Percentiles rank a stretch among this genome's conserved stretches.
phyloP scores from a whole-genome alignment of 2,113 vertebrate species.

The Ibidorhyncha struthersii region DNA sequence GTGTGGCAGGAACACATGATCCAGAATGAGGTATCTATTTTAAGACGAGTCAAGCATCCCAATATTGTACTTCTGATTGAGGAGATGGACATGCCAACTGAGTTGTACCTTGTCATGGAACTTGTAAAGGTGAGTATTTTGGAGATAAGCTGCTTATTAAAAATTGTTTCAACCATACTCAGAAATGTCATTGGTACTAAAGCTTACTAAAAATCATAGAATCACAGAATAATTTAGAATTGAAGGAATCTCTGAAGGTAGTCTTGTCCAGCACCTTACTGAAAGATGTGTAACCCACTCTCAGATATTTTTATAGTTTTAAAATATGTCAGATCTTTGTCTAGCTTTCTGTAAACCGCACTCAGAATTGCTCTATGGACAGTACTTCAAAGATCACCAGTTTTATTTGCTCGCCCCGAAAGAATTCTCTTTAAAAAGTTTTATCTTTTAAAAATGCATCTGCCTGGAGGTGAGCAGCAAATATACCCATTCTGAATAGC shows the following conservation, averaged over 20 bases:
- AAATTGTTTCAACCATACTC: not conserved
- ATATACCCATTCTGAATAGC: not conserved
- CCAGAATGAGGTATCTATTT: slow-evolving; percentile 96
- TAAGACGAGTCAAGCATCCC: slow-evolving; percentile 95
- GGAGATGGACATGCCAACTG: slow-evolving; percentile 93
- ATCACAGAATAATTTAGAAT: not conserved
- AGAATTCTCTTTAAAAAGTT: not conserved
- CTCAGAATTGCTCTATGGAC: not conserved
- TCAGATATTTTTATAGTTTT: not conserved
- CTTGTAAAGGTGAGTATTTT: slow-evolving; percentile 89
- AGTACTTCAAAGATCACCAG: not conserved
- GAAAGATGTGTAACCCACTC: not conserved
- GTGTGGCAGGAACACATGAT: slow-evolving; percentile 94
- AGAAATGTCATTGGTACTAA: not conserved
- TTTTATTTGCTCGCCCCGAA: not conserved
- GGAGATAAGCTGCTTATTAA: not conserved
- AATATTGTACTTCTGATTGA: slow-evolving; percentile 97
- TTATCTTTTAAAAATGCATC: not conserved
- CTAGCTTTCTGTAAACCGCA: not conserved
- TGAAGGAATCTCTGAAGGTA: not conserved
- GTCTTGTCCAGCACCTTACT: not conserved
- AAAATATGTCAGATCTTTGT: not conserved
- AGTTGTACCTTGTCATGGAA: slow-evolving; percentile 97
- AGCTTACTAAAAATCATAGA: not conserved
- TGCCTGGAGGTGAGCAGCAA: not conserved